Evolutionary conservation across 2,888 invertebrate species (phyloP).

Genomic region (Imbricaverruca yamaguchii): DNA sequence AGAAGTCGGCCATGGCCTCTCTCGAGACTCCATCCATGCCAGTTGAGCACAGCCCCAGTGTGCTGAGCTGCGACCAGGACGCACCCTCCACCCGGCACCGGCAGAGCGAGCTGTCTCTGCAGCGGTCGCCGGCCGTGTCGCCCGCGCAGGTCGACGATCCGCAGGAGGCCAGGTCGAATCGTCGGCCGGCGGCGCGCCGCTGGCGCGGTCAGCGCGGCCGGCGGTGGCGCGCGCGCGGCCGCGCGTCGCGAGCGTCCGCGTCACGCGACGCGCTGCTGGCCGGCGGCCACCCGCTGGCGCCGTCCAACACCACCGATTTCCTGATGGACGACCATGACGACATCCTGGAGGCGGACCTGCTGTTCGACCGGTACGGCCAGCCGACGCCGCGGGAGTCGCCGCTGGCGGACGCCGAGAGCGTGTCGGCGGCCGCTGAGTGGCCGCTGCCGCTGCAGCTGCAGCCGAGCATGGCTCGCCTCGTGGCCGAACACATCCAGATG

Average conservation of each 20-base stretch:
- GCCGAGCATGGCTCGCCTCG: neutral
- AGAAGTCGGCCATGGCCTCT: no score
- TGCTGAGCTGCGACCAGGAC: no score
- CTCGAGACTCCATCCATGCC: no score
- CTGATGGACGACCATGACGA: slow-evolving; percentile 17
- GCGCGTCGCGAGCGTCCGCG: neutral
- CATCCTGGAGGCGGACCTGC: neutral
- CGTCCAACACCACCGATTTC: slow-evolving; percentile 16
- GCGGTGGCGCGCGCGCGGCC: neutral
- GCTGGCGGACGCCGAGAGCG: neutral
- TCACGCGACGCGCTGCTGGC: neutral
- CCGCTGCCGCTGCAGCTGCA: neutral
- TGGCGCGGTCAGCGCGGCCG: slow-evolving; percentile 1
- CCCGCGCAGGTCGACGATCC: no score
- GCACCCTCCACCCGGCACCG: no score
- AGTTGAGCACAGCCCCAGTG: no score
- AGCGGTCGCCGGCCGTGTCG: no score
- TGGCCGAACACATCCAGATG: slow-evolving; percentile 7
- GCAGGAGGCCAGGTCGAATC: neutral
- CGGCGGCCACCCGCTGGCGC: slow-evolving; percentile 17
- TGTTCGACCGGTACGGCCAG: slow-evolving; percentile 19
- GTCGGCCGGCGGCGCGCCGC: neutral
- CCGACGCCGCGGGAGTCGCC: slow-evolving; percentile 14
- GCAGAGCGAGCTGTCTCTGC: no score
- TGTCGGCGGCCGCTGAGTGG: neutral